Percentiles rank a stretch among this genome's conserved stretches.
phyloP scores from a whole-genome alignment of 2,797 vertebrate genomes.

The Pangasius krempfi region DNA sequence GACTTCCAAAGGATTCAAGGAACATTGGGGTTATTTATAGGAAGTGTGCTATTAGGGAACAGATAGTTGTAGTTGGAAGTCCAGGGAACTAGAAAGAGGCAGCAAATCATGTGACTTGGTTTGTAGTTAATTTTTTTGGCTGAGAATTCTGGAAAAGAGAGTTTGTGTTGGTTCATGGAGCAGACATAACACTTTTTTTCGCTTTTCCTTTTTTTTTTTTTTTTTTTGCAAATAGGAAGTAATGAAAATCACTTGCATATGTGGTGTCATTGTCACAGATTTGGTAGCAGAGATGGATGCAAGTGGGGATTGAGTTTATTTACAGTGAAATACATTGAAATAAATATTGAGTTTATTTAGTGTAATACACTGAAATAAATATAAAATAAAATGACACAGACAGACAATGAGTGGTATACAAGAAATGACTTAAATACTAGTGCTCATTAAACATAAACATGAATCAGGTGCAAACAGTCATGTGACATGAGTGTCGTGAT shows the following conservation, averaged over 20 bases:
- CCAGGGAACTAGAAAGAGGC: background rate
- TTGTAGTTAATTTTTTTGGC: background rate
- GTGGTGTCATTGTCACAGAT: background rate
- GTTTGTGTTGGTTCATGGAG: background rate
- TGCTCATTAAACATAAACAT: background rate
- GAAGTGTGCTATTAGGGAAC: no score
- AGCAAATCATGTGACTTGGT: background rate
- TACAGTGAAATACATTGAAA: background rate
- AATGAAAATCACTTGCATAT: background rate
- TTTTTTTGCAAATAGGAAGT: background rate
- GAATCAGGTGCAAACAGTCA: no score
- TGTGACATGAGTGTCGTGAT: no score
- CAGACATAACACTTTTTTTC: no score
- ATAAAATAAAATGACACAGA: background rate
- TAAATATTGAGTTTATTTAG: background rate
- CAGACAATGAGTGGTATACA: background rate
- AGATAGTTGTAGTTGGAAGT: background rate
- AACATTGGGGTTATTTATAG: background rate
- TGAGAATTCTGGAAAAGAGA: no score
- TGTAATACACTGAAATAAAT: background rate
- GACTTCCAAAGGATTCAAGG: background rate
- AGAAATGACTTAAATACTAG: background rate
- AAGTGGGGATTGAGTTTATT: background rate
- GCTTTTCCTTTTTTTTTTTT: no score
- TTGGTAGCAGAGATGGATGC: no score